Conservation (phyloP, 1,140 invertebrate genomes). For the Diplogasteroides magnus region DNA sequence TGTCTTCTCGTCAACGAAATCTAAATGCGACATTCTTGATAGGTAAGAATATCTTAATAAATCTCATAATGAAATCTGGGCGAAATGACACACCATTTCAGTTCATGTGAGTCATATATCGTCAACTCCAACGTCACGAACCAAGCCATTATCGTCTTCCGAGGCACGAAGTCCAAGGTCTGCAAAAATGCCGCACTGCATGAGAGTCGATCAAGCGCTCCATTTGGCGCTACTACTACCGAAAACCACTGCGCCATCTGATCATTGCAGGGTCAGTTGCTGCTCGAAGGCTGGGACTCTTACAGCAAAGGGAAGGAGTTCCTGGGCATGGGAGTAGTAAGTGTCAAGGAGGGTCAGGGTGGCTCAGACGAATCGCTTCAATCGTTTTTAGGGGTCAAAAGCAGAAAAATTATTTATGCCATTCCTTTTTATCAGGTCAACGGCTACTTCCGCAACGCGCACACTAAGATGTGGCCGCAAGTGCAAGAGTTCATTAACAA, state of each 20-base stretch:
- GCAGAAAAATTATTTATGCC: not conserved
- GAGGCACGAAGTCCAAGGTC: not conserved
- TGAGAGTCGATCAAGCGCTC: not conserved
- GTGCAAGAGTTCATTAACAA: not conserved
- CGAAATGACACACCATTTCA: not conserved
- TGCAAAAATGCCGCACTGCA: not conserved
- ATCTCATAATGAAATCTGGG: too few species aligned
- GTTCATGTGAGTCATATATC: not conserved
- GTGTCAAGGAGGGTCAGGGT: too few species aligned
- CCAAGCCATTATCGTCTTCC: not conserved
- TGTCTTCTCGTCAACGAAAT: not conserved
- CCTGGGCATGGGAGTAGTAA: not conserved
- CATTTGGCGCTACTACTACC: too few species aligned
- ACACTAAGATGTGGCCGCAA: not conserved
- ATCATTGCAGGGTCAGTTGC: not conserved
- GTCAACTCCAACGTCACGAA: not conserved
- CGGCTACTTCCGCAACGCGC: not conserved
- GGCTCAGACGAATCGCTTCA: not conserved
- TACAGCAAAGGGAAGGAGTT: not conserved
- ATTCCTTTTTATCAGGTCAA: not conserved
- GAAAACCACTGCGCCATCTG: not conserved
- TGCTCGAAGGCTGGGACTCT: not conserved
- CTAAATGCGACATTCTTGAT: not conserved
- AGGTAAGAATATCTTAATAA: too few species aligned
- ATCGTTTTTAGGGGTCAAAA: too few species aligned